Evolutionary conservation across 92 coral and sea anemone genomes (phyloP).

Genomic region (Bergia sp.): DNA sequence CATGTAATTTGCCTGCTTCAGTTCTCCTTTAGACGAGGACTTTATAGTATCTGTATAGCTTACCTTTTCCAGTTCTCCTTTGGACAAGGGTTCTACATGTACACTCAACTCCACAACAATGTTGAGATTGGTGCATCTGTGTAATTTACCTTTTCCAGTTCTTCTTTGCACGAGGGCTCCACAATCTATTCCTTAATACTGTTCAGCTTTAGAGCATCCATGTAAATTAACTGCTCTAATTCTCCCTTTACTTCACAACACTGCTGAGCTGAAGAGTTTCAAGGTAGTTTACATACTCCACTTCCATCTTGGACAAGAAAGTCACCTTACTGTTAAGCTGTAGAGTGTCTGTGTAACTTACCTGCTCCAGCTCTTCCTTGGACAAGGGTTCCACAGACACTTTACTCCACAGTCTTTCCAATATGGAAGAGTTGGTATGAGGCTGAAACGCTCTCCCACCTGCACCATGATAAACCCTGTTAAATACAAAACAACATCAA

Average conservation of each 20-base stretch:
- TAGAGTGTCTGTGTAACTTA: constrained; percentile 25
- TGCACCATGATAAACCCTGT: constrained; percentile 63
- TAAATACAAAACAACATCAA: background rate
- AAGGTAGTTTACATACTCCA: too few relatives aligned
- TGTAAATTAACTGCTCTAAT: too few relatives aligned
- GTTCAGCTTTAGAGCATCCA: too few relatives aligned
- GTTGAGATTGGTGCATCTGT: too few relatives aligned
- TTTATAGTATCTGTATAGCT: background rate
- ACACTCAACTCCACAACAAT: constrained; percentile 73
- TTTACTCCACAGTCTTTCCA: constrained; percentile 91
- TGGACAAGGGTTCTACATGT: constrained; percentile 65
- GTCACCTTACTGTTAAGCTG: too few relatives aligned
- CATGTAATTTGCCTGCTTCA: too few relatives aligned
- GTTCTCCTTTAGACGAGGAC: too few relatives aligned
- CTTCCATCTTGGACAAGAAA: too few relatives aligned
- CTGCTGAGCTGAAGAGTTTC: too few relatives aligned
- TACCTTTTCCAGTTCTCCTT: constrained; percentile 79
- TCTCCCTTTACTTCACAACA: too few relatives aligned
- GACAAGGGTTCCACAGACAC: constrained; percentile 76
- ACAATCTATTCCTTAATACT: constrained; percentile 65
- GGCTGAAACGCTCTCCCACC: constrained; percentile 54
- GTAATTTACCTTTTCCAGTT: too few relatives aligned
- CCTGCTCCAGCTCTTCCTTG: constrained; percentile 81
- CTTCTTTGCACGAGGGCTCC: constrained; percentile 55
- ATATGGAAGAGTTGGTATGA: constrained; percentile 72